Evolutionary conservation across 2,797 vertebrate genomes (phyloP).

Genomic region (Oceanodroma leucorhoa): DNA sequence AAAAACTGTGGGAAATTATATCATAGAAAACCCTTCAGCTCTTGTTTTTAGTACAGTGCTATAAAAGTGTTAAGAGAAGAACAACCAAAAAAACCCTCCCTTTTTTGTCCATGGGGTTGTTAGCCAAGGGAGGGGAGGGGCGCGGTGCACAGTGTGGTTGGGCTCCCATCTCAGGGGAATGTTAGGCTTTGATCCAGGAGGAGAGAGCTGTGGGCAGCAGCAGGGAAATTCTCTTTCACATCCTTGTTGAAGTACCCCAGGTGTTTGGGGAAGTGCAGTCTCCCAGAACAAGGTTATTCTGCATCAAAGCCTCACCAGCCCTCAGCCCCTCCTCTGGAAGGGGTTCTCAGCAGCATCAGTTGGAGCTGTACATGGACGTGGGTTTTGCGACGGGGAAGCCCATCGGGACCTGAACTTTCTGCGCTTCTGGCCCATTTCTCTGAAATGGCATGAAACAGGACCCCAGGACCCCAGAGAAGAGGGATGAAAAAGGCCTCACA

Average conservation of each 20-base stretch:
- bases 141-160: fast-evolving
- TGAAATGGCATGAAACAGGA: not conserved
- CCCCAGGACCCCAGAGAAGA: not conserved
- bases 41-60: not conserved
- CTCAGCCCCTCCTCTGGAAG: not conserved
- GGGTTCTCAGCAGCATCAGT: not conserved
- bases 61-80: not conserved
- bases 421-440: not conserved
- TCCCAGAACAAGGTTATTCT: not conserved
- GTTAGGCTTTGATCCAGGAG: not conserved
- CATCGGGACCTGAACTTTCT: not conserved
- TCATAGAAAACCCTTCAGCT: not conserved
- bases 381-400: not conserved
- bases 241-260: not conserved
- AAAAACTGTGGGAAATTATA: not conserved
- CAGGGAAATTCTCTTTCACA: not conserved
- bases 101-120: not conserved
- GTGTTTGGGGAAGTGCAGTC: not conserved
- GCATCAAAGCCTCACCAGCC: not conserved
- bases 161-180: too few relatives aligned
- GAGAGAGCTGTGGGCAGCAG: not conserved
- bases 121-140: not conserved
- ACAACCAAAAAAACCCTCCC: not conserved
- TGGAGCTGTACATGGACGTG: not conserved
- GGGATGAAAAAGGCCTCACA: not conserved